Conservation (phyloP, 2,888 invertebrate species). For the Kuschelorhynchus macadamiae region DNA sequence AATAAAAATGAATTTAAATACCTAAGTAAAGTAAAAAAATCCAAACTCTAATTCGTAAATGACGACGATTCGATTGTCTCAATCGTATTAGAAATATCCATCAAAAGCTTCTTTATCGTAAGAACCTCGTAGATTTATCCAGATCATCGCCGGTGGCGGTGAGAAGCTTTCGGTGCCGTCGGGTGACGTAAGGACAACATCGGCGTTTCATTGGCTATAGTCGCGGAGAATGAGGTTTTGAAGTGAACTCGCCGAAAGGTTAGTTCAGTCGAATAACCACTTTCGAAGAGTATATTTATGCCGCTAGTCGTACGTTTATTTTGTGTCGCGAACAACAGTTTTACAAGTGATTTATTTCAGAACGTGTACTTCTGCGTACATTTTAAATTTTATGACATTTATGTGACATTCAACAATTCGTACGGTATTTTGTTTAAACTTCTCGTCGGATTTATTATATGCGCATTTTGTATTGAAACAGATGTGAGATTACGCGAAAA, state of each 20-base stretch:
- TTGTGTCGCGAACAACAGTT: constrained; percentile 32
- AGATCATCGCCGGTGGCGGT: constrained; percentile 47
- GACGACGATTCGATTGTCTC: too few relatives aligned
- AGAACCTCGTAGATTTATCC: constrained; percentile 42
- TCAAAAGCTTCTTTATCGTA: constrained; percentile 17
- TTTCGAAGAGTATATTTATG: constrained; percentile 23
- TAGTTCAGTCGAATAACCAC: constrained; percentile 64
- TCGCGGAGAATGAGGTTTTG: constrained; percentile 58
- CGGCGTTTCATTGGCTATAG: constrained; percentile 58
- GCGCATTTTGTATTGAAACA: constrained; percentile 29
- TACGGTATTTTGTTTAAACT: constrained; percentile 28
- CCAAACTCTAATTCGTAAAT: too few relatives aligned
- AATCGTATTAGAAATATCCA: too few relatives aligned
- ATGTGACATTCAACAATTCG: constrained; percentile 28
- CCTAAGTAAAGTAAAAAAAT: too few relatives aligned
- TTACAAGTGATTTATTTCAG: constrained; percentile 16
- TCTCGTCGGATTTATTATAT: constrained; percentile 27
- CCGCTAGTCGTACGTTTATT: constrained; percentile 20
- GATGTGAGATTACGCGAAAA: constrained; percentile 26
- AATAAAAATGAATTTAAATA: too few relatives aligned
- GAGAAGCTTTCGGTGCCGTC: constrained; percentile 59
- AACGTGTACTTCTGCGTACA: constrained; percentile 3
- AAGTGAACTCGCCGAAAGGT: constrained; percentile 66
- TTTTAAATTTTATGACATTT: constrained; percentile 20
- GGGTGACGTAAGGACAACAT: constrained; percentile 55